phyloP scores from a whole-genome alignment of 2,797 vertebrate species.

The Pteropus rufus region DNA sequence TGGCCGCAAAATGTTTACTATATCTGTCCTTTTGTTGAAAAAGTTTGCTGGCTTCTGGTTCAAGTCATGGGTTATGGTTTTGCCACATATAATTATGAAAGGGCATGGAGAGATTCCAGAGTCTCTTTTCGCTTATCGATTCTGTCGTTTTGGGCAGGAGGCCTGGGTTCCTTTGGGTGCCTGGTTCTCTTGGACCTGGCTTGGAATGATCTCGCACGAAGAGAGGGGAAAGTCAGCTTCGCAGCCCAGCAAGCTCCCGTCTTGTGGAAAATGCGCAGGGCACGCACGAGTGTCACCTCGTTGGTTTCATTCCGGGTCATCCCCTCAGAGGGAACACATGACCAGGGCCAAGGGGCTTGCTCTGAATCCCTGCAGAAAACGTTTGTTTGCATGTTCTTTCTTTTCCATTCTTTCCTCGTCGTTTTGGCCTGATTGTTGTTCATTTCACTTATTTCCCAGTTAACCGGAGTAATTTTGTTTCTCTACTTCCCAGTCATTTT shows the following conservation, averaged over 20 bases:
- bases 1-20: not conserved
- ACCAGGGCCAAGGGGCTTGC: not conserved
- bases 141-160: not conserved
- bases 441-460: not conserved
- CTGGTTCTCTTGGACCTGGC: not conserved
- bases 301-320: not conserved
- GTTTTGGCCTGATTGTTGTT: not conserved
- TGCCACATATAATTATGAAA: not conserved
- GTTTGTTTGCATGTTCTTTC: not conserved
- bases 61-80: not conserved
- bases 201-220: not conserved
- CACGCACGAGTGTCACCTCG: accelerated
- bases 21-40: not conserved
- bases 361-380: not conserved
- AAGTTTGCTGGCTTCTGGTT: not conserved
- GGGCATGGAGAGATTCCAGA: not conserved
- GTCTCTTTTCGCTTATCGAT: not conserved
- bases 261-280: not conserved
- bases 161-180: not conserved
- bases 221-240: not conserved
- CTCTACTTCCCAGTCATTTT: not conserved
- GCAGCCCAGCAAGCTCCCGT: not conserved
- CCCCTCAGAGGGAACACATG: not conserved
- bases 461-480: not conserved
- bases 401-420: not conserved